A percentile compares a stretch with the other conserved stretches of the same genome.
These are phyloP conservation scores for Orthosia cruda DNA, from an alignment of 2,888 invertebrate species.

Conservation along the genomic window DNA sequence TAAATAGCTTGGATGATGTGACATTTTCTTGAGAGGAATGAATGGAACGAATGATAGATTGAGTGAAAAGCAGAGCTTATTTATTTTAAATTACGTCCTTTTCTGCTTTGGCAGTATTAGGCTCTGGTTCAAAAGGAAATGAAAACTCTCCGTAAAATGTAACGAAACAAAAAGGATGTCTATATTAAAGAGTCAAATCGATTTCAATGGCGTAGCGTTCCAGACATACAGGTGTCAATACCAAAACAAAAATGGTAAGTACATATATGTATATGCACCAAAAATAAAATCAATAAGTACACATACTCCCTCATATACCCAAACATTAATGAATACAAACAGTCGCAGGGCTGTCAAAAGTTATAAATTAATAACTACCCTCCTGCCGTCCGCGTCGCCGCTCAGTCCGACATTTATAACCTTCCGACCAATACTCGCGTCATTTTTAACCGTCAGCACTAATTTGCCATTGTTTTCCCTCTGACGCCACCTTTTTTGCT, in stretches of 20 bases:
- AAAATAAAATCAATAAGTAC: slow-evolving; percentile 34
- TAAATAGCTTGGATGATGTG: neutral
- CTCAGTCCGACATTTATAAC: slow-evolving; percentile 78
- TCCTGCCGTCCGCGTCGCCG: slow-evolving; percentile 74
- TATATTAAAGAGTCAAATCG: too few species aligned
- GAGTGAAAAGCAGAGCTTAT: neutral
- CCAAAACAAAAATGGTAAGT: too few species aligned
- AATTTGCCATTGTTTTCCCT: slow-evolving; percentile 91
- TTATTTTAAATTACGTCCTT: neutral
- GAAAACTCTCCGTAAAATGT: too few species aligned
- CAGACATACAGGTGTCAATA: too few species aligned
- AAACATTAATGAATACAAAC: slow-evolving; percentile 52
- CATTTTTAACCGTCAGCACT: slow-evolving; percentile 91
- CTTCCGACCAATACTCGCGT: slow-evolving; percentile 80
- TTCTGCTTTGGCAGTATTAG: neutral
- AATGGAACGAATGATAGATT: neutral
- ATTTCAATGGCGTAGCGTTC: too few species aligned
- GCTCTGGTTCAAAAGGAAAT: too few species aligned
- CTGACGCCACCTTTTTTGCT: slow-evolving; percentile 90
- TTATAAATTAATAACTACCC: slow-evolving; percentile 82
- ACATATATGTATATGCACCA: too few species aligned
- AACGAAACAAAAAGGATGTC: too few species aligned
- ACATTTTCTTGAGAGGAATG: neutral
- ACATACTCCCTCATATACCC: slow-evolving; percentile 13
- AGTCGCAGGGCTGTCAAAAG: slow-evolving; percentile 64